phyloP scores from a whole-genome alignment of 2,797 vertebrate genomes.

The Anisognathus igniventris region DNA sequence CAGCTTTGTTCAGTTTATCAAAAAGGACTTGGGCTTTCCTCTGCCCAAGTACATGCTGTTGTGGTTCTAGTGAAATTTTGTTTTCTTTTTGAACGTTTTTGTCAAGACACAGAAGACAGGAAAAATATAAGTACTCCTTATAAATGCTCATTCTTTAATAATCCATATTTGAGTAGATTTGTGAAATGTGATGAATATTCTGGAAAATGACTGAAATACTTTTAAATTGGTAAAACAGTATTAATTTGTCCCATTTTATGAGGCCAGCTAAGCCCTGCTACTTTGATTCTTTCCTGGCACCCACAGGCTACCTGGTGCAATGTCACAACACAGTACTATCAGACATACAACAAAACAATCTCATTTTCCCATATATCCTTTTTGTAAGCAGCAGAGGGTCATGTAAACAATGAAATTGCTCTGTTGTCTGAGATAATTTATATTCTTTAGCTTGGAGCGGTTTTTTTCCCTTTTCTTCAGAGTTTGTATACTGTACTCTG shows the following conservation, averaged over 20 bases:
- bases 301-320: neutral
- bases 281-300: conserved; percentile 13
- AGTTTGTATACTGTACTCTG: neutral
- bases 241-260: neutral
- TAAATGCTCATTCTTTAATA: neutral
- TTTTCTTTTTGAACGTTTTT: neutral
- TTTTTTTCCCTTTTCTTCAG: neutral
- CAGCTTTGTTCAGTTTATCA: neutral
- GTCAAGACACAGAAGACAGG: neutral
- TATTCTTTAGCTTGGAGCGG: conserved; percentile 16
- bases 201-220: neutral
- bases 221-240: neutral
- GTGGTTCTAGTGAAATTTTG: neutral
- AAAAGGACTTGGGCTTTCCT: neutral
- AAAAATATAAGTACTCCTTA: neutral
- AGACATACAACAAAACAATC: neutral
- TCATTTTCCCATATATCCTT: conserved; percentile 19
- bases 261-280: neutral
- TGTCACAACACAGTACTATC: neutral
- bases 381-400: neutral
- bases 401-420: neutral
- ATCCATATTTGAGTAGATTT: neutral
- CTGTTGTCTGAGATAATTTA: neutral
- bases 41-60: neutral
- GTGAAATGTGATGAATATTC: neutral